Evolutionary conservation across 2,888 invertebrate genomes (phyloP), one percentile per base, ranked within the genome.

Genomic region (Ametastegia equiseti): DNA sequence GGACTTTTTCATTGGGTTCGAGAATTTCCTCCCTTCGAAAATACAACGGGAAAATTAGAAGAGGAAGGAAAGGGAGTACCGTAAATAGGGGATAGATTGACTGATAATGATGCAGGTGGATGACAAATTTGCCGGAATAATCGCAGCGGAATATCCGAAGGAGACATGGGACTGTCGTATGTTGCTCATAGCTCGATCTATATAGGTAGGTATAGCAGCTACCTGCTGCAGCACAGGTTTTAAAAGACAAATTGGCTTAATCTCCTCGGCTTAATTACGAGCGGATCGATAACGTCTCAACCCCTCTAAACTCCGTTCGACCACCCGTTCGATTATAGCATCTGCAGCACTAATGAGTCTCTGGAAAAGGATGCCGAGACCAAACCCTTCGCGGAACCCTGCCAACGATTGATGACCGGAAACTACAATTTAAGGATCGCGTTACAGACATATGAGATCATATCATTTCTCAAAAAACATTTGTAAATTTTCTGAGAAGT

Each of bases 211-310:
- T n/a, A 4, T 19, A 54, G 9, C 4, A 13, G 15, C 9, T 39
- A 36, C 19, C 39, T 27, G 33, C 39, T 23, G 33, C 27, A 45
- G 47, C 15, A 71, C 30, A 23, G 45, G 45, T 47, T 80, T 65
- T 54, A 39, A 67, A 80, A 80, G 80, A 67, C 80, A 69, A 69
- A 80, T 69, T 69, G 80, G 69, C 67, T 50, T 33, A 80, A 80
- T 67, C 80, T 80, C 54, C 80, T 15, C 27, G 50, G 65, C 69
- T 54, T 65, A 80, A 67, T 80, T 80, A 50, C 33, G 2, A 23
- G 33, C 45, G 69, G 54, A 69, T 80, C 67, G 69, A 54, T 75
- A 50, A 50, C 50, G n/a, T 54, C 75, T 54, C 75, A 45, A 47
- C 71, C 47, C 71, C 45, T 71, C 47, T n/a, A 30, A 42, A 15